Conservation (phyloP, 2,888 invertebrate species). For the Eumerus sabulonum region DNA sequence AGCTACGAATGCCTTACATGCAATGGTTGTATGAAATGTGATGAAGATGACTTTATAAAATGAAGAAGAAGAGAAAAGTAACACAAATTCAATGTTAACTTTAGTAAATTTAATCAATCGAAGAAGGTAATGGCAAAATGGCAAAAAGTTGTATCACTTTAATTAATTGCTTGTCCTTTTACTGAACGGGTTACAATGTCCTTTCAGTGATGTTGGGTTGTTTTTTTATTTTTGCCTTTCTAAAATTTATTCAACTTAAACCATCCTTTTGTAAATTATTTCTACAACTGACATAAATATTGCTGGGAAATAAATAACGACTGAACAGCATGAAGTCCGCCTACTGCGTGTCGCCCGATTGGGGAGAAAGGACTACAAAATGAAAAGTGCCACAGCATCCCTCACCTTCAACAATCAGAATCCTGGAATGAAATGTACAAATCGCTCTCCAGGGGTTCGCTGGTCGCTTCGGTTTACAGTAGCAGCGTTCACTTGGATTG, state of each 20-base stretch:
- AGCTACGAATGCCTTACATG: too few relatives aligned
- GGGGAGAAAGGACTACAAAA: constrained; percentile 48
- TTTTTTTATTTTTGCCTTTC: constrained; percentile 22
- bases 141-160: constrained; percentile 16
- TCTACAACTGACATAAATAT: constrained; percentile 65
- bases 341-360: constrained; percentile 55
- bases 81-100: too few relatives aligned
- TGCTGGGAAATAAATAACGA: constrained; percentile 65
- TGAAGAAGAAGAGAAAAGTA: too few relatives aligned
- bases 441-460: constrained; percentile 67
- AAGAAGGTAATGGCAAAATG: too few relatives aligned
- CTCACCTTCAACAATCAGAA: constrained; percentile 25
- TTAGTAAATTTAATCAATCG: too few relatives aligned
- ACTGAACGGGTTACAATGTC: constrained; percentile 8
- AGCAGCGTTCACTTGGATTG: constrained; percentile 37
- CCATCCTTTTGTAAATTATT: constrained; percentile 64
- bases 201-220: not conserved
- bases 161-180: constrained; percentile 31
- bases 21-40: too few relatives aligned
- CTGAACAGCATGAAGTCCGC: constrained; percentile 66
- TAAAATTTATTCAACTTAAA: constrained; percentile 50
- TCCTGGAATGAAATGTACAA: constrained; percentile 55
- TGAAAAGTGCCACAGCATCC: constrained; percentile 57
- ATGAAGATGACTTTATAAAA: too few relatives aligned
- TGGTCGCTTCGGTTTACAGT: constrained; percentile 67